Percentiles rank a stretch among this genome's conserved stretches.
phyloP scores from a whole-genome alignment of 2,888 invertebrate genomes.

The Dromius quadrimaculatus region DNA sequence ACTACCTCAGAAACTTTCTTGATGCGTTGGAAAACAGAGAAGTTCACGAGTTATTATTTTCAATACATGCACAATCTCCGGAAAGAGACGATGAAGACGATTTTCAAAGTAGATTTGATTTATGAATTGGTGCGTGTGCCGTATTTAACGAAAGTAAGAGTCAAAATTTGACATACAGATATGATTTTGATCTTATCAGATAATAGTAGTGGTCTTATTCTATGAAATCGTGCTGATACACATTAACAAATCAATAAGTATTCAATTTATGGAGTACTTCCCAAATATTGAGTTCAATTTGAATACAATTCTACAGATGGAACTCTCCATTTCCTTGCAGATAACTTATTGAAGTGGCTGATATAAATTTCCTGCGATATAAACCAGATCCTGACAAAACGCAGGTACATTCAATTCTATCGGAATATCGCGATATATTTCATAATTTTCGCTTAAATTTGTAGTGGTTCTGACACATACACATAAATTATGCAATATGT shows the following conservation, averaged over 20 bases:
- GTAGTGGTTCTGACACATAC: conserved; percentile 39
- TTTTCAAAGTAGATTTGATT: neutral
- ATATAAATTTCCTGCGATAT: conserved; percentile 17
- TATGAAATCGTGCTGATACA: too few relatives aligned
- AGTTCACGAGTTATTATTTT: too few relatives aligned
- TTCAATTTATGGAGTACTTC: too few relatives aligned
- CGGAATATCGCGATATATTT: conserved; percentile 41
- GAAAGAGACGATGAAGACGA: neutral
- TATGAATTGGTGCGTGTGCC: neutral
- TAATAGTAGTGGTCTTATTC: too few relatives aligned
- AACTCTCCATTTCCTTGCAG: conserved; percentile 12
- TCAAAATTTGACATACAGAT: too few relatives aligned
- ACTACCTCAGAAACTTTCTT: neutral
- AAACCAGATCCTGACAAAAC: conserved; percentile 37
- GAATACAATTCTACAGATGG: neutral
- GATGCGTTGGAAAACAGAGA: neutral
- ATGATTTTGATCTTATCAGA: too few relatives aligned
- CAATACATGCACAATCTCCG: too few relatives aligned
- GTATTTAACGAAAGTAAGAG: too few relatives aligned
- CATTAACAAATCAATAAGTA: too few relatives aligned
- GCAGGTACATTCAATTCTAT: conserved; percentile 26
- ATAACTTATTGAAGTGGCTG: conserved; percentile 22
- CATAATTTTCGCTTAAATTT: conserved; percentile 39
- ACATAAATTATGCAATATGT: conserved; percentile 36
- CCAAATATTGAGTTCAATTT: too few relatives aligned